These are phyloP conservation scores for Palythoa heliodiscus DNA, from an alignment of 92 coral and sea anemone genomes.

Conservation along the genomic window DNA sequence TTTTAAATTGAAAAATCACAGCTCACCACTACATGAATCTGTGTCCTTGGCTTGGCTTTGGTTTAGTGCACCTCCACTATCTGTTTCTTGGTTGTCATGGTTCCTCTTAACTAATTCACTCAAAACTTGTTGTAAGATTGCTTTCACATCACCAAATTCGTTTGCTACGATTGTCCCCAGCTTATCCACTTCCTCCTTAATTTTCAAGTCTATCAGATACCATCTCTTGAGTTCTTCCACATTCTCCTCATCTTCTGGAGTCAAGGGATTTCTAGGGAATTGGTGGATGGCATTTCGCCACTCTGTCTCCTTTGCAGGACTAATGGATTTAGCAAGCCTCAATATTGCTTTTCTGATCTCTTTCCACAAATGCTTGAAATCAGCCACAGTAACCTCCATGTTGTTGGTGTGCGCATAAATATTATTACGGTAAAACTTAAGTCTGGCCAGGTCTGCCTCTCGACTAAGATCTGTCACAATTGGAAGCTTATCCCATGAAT, in stretches of 20 bases:
- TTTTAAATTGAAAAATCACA: too few species aligned
- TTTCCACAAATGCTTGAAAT: not conserved
- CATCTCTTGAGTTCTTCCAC: not conserved
- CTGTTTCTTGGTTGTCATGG: too few species aligned
- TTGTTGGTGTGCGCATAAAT: not conserved
- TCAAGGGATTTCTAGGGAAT: not conserved
- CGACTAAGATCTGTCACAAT: not conserved
- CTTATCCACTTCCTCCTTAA: not conserved
- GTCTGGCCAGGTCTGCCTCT: not conserved
- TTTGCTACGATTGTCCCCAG: too few species aligned
- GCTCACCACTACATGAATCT: too few species aligned
- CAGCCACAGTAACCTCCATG: not conserved
- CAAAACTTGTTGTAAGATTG: too few species aligned
- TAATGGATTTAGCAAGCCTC: not conserved
- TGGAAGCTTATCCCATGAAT: conserved; percentile 3
- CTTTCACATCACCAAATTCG: too few species aligned
- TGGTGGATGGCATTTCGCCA: not conserved
- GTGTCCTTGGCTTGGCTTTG: too few species aligned
- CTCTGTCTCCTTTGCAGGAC: not conserved
- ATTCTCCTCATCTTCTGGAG: not conserved
- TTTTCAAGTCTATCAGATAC: not conserved
- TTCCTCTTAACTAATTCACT: too few species aligned
- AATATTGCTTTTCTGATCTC: not conserved
- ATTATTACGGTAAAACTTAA: not conserved
- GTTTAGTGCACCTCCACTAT: too few species aligned